phyloP scores from a whole-genome alignment of 2,797 vertebrate genomes.

The Hoplostethus mediterraneus region DNA sequence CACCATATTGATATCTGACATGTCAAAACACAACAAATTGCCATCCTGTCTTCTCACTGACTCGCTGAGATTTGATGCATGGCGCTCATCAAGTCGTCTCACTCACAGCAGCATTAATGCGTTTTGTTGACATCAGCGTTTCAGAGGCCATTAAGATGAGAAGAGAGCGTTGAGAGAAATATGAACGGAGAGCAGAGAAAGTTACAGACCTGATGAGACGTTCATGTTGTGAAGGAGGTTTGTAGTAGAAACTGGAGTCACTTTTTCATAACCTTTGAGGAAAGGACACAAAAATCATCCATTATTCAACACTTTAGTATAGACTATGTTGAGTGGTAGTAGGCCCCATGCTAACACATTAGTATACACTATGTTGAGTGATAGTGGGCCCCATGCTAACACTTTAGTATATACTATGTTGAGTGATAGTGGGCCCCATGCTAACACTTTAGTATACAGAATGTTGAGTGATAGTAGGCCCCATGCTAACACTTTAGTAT shows the following conservation, averaged over 20 bases:
- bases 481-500: too few species aligned
- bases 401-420: too few species aligned
- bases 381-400: too few species aligned
- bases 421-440: too few species aligned
- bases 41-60: constrained; percentile 54
- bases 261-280: neutral
- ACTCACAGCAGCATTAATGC: constrained; percentile 81
- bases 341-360: too few species aligned
- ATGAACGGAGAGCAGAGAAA: constrained; percentile 25
- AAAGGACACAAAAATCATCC: too few species aligned
- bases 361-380: too few species aligned
- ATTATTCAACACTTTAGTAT: too few species aligned
- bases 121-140: constrained; percentile 83
- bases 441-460: too few species aligned
- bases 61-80: constrained; percentile 71
- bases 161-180: constrained; percentile 46
- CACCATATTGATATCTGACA: constrained; percentile 66
- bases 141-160: constrained; percentile 78
- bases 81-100: constrained; percentile 72
- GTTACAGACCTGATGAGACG: constrained; percentile 49
- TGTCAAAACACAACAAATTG: constrained; percentile 70
- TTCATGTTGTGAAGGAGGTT: constrained; percentile 26
- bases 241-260: constrained; percentile 13
- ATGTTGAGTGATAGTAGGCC: too few species aligned
- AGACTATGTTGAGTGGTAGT: too few species aligned